Conservation (phyloP, 2,113 vertebrate species). For the Speoplatyrhinus poulsoni region DNA sequence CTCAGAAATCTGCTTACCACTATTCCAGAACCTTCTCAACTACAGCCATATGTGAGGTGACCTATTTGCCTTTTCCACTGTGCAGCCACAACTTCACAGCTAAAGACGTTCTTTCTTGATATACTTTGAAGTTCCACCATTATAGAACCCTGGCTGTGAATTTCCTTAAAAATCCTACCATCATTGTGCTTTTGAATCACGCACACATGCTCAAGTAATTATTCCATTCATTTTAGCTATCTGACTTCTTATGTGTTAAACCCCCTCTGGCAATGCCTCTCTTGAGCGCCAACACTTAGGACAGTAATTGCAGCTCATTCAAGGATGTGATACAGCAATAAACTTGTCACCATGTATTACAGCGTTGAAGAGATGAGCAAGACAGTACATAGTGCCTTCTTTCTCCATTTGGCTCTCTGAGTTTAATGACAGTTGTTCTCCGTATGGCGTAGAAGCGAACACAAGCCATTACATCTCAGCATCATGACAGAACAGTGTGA, state of each 20-base stretch:
- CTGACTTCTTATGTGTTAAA: constrained; percentile 29
- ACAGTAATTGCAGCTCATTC: constrained; percentile 40
- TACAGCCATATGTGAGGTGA: no score
- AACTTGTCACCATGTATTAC: constrained; percentile 67
- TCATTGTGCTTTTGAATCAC: neutral
- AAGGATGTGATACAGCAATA: constrained; percentile 67
- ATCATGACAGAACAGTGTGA: constrained; percentile 7
- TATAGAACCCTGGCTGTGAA: no score
- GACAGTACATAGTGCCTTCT: constrained; percentile 35
- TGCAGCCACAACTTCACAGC: no score
- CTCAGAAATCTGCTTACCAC: no score
- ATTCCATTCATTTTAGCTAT: constrained; percentile 6
- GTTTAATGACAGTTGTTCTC: no score
- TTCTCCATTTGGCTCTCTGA: neutral
- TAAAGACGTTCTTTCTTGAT: neutral
- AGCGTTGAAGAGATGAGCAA: constrained; percentile 53
- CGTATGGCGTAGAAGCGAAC: no score
- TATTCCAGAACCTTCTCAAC: no score
- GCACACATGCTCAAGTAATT: constrained; percentile 7
- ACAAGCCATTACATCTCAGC: no score
- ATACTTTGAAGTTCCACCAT: no score
- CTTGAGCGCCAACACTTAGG: constrained; percentile 36
- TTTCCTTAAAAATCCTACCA: no score
- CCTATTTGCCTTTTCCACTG: no score
- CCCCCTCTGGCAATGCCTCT: constrained; percentile 33